Base-by-base conservation (phyloP, 2,888 invertebrate species). In the Thalpophila matura region DNA sequence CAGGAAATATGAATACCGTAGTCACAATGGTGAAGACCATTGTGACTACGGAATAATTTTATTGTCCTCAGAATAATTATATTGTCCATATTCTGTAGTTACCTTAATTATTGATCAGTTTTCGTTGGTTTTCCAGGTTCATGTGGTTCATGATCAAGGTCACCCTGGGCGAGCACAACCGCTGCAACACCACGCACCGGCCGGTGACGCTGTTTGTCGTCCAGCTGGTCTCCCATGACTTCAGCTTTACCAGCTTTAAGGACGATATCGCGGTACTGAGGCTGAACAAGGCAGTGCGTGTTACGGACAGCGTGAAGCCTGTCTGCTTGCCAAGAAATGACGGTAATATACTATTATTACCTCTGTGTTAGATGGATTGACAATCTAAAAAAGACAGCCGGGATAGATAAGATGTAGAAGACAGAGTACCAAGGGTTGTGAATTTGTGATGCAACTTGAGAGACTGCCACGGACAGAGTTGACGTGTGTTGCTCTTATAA, bases 131-230 rank as follows among this genome's bases (percentile, higher is more conserved):
- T 63, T 47, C 60, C 92, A 97, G 97, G 63, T 97, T 98, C 86
- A 97, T 98, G 97, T 98, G 98, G 98, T 98, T 98, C 91, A 97
- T 98, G 97, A 97, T 98, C 84, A 97, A 97, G 91, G 97, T 98
- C 61, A 97, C 98, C 0, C 96, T 98, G 65, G 98, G 98, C 0
- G 98, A 98, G 86, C 98, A 98, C 86, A 97, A 98, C 88, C 96
- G 98, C 35, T 98, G 98, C 89, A 96, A 96, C 82, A 96, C 96
- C 65, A 96, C 96, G 29, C 95, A 95, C 53, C 95, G 96, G 10
- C 97, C 97, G 0, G 97, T 97, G 85, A 97, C 97, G 0, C 95
- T 98, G 74, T 97, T 96, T 82, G 97, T 98, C 20, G 88, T 97
- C 10, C 93, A 97, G 62, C 96, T 97, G n/a, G 95, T 97, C 6